Conservation (phyloP, 2,113 vertebrate genomes). For the Jacana jacana region DNA sequence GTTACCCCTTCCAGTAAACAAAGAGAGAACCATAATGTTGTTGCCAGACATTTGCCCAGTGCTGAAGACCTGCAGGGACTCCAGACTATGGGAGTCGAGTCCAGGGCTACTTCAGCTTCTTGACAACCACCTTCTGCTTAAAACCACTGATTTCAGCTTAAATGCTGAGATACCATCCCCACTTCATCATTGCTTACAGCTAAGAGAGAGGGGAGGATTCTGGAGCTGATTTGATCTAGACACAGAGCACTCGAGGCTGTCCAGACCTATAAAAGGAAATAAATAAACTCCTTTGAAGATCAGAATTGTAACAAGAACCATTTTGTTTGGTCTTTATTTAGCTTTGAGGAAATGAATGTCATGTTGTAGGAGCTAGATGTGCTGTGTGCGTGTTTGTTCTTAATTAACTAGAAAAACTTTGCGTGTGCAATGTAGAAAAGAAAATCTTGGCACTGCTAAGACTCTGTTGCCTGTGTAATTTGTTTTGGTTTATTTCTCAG, state of each 20-base stretch:
- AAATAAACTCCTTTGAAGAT: conserved; percentile 58
- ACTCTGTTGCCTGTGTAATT: neutral
- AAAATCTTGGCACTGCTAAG: neutral
- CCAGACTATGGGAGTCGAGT: accelerated
- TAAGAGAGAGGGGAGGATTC: neutral
- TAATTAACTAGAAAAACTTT: conserved; percentile 31
- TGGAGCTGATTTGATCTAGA: conserved; percentile 53
- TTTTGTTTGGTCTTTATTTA: conserved; percentile 60
- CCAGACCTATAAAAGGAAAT: conserved; percentile 47
- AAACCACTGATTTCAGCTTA: neutral
- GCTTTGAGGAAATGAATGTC: conserved; percentile 53
- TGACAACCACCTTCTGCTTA: neutral
- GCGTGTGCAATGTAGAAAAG: neutral
- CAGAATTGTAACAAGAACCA: neutral
- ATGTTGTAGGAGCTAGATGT: neutral
- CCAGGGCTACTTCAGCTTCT: neutral
- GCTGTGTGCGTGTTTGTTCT: neutral
- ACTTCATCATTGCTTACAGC: neutral
- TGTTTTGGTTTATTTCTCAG: conserved; percentile 33
- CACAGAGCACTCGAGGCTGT: conserved; percentile 24
- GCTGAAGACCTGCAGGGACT: neutral
- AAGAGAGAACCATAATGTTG: accelerated
- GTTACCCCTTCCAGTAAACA: neutral
- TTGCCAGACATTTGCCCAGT: neutral
- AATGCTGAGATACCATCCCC: neutral